Conservation (phyloP, 1,140 invertebrate species). For the Drosophila kanapiae region DNA sequence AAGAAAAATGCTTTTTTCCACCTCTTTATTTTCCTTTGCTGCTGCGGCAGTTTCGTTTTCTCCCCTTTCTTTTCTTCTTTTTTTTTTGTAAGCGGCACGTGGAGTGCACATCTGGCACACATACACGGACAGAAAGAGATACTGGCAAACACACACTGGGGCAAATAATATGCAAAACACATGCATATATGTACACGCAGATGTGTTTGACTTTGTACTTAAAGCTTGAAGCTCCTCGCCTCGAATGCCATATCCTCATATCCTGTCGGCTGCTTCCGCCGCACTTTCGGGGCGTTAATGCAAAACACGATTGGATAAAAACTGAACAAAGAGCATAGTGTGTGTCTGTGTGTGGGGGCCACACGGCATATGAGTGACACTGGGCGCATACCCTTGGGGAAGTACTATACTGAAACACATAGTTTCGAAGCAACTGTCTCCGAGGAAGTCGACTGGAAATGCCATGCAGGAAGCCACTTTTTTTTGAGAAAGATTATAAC, state of each 20-base stretch:
- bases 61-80: background rate
- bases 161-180: constrained; percentile 54
- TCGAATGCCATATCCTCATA: constrained; percentile 72
- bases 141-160: constrained; percentile 3
- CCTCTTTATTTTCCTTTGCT: constrained; percentile 44
- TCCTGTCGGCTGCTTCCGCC: constrained; percentile 71
- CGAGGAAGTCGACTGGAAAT: constrained; percentile 32
- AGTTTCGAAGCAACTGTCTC: constrained; percentile 37
- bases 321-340: constrained; percentile 31
- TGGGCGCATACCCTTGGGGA: constrained; percentile 17
- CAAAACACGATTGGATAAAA: constrained; percentile 54
- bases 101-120: constrained; percentile 74
- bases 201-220: constrained; percentile 74
- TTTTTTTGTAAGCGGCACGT: constrained; percentile 66
- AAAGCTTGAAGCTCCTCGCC: constrained; percentile 52
- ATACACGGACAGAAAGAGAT: constrained; percentile 27
- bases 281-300: constrained; percentile 64
- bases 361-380: constrained; percentile 32
- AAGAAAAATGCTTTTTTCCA: constrained; percentile 49
- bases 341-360: constrained; percentile 3
- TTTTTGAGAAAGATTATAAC: constrained; percentile 17
- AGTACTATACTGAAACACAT: constrained; percentile 14
- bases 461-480: constrained; percentile 31
- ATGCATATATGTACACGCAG: constrained; percentile 12
- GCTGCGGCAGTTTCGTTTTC: constrained; percentile 52